Evolutionary conservation across 2,797 vertebrate species (phyloP).

Genomic region (Sebastes trivittatus): DNA sequence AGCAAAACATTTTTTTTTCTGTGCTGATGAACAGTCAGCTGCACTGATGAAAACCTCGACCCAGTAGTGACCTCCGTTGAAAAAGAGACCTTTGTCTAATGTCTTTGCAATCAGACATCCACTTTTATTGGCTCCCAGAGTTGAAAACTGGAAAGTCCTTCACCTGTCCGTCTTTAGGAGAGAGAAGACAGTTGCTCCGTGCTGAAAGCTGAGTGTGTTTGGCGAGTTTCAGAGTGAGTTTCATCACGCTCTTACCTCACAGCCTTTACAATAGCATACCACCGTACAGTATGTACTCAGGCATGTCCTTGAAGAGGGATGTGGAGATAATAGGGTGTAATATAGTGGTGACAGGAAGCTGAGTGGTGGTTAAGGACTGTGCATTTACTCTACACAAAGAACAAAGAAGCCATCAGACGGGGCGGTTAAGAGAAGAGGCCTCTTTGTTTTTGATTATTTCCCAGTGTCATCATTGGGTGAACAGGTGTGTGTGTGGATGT

Average conservation of each 20-base stretch:
- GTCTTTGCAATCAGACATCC: background rate
- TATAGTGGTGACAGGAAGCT: slow-evolving; percentile 36
- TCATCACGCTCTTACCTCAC: slow-evolving; percentile 46
- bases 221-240: background rate
- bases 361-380: slow-evolving; percentile 25
- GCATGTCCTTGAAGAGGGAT: slow-evolving; percentile 39
- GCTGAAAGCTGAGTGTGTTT: slow-evolving; percentile 16
- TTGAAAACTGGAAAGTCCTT: slow-evolving; percentile 14
- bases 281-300: slow-evolving; percentile 7
- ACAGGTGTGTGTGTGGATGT: slow-evolving; percentile 8
- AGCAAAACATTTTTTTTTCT: background rate
- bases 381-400: slow-evolving; percentile 24
- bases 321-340: slow-evolving; percentile 19
- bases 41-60: slow-evolving; percentile 38
- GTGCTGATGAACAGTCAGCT: slow-evolving; percentile 8
- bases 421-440: slow-evolving; percentile 4
- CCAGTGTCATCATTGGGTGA: background rate
- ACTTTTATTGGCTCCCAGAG: slow-evolving; percentile 15
- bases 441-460: slow-evolving; percentile 28
- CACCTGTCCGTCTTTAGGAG: background rate
- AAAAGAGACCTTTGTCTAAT: slow-evolving; percentile 39
- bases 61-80: background rate
- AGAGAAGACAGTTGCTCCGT: background rate
- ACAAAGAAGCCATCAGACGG: slow-evolving; percentile 23
- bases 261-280: slow-evolving; percentile 24